Conservation (phyloP, 2,113 vertebrate genomes). For the Cranoglanis bouderius region DNA sequence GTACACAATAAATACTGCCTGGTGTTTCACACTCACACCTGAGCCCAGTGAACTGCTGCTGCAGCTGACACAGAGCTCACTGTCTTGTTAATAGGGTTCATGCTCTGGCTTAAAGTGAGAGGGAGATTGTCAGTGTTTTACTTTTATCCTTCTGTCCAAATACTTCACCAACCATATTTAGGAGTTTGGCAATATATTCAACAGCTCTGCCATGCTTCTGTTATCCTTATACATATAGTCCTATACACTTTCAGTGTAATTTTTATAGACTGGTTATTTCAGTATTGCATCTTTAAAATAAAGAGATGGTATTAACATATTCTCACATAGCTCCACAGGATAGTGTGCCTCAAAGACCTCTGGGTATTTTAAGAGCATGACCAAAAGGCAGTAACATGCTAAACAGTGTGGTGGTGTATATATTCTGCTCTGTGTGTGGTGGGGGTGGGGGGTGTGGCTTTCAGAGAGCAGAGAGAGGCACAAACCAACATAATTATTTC, state of each 20-base stretch:
- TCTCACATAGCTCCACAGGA: not conserved
- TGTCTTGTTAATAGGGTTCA: not conserved
- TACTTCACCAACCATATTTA: not conserved
- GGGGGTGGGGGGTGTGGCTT: too few species aligned
- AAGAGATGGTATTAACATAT: not conserved
- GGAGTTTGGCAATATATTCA: not conserved
- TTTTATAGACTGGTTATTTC: not conserved
- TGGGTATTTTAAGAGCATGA: too few species aligned
- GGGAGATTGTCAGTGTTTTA: not conserved
- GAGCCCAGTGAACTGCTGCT: not conserved
- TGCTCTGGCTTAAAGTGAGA: not conserved
- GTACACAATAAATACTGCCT: not conserved
- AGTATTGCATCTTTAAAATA: not conserved
- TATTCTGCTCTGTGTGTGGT: not conserved
- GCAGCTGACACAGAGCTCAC: not conserved
- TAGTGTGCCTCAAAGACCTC: too few species aligned
- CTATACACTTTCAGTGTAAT: not conserved
- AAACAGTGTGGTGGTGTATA: not conserved
- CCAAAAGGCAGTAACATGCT: too few species aligned
- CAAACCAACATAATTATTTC: not conserved
- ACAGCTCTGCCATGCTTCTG: not conserved
- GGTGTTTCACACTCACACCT: conserved; percentile 3
- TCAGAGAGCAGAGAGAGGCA: not conserved
- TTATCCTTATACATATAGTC: not conserved
- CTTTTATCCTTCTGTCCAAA: not conserved